Conservation (phyloP, 2,797 vertebrate genomes). For the Enteromius radiatus region DNA sequence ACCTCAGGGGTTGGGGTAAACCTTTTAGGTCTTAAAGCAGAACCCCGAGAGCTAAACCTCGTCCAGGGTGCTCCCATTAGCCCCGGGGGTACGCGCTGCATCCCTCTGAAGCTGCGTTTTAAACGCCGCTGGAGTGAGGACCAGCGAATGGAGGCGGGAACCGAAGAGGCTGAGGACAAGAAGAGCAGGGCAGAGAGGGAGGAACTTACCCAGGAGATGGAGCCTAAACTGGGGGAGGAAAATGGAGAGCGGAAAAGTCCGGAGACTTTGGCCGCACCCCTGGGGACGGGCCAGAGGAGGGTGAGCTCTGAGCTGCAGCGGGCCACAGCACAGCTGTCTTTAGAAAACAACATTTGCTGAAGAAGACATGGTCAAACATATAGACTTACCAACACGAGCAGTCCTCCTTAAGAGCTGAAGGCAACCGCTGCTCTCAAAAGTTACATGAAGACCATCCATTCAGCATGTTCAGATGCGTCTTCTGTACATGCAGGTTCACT, state of each 20-base stretch:
- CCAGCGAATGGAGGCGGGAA: constrained; percentile 87
- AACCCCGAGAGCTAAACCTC: constrained; percentile 67
- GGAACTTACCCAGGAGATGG: constrained; percentile 40
- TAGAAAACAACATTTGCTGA: constrained; percentile 89
- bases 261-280: constrained; percentile 66
- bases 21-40: constrained; percentile 70
- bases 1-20: constrained; percentile 56
- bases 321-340: constrained; percentile 89
- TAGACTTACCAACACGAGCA: constrained; percentile 10
- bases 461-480: constrained; percentile 11
- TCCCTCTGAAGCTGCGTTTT: constrained; percentile 91
- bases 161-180: constrained; percentile 82
- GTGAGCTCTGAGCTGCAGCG: constrained; percentile 89
- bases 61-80: constrained; percentile 66
- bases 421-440: neutral
- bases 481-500: constrained; percentile 31
- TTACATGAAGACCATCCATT: neutral
- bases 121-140: constrained; percentile 95
- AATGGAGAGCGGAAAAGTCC: constrained; percentile 57
- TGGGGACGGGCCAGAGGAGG: constrained; percentile 75
- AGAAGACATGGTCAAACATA: constrained; percentile 7
- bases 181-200: constrained; percentile 73
- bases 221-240: constrained; percentile 57
- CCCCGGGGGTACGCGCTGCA: constrained; percentile 80
- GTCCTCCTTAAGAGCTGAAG: constrained; percentile 15